A percentile compares a stretch with the other conserved stretches of the same genome.
Evolutionary conservation across 2,797 vertebrate species (phyloP).

Genomic region (Holocentrus rufus): DNA sequence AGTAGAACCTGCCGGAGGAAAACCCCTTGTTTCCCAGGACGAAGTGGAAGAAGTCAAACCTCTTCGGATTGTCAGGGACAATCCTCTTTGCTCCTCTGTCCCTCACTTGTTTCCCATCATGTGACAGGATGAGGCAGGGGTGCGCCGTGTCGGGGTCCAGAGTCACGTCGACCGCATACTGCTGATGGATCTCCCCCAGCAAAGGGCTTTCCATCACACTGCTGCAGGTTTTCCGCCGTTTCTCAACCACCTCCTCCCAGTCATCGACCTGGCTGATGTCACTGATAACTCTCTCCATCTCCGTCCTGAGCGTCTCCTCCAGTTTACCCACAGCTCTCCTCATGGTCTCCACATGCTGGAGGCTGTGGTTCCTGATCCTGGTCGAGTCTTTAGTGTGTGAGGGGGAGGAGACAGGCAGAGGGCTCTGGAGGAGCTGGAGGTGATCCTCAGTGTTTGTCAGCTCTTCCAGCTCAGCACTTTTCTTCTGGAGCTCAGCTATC

Average conservation of each 20-base stretch:
- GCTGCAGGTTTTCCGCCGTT: neutral
- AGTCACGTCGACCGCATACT: neutral
- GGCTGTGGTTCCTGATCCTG: neutral
- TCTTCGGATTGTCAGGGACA: neutral
- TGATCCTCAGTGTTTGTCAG: neutral
- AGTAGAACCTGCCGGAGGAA: slow-evolving; percentile 6
- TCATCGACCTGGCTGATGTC: neutral
- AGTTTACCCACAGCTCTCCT: neutral
- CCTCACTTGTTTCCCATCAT: neutral
- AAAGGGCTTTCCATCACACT: too few relatives aligned
- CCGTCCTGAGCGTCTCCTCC: neutral
- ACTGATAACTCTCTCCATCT: neutral
- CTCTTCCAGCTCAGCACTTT: neutral
- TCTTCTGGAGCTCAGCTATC: neutral
- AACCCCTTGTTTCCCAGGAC: neutral
- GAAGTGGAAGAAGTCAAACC: neutral
- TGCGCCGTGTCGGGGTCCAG: neutral
- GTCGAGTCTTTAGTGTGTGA: neutral
- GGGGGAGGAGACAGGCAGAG: neutral
- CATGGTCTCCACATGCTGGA: neutral
- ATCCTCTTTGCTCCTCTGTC: too few relatives aligned
- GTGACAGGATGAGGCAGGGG: neutral
- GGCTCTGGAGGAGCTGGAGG: neutral
- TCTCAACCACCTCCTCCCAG: too few relatives aligned
- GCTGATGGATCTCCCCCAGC: neutral